Evolutionary conservation across 2,113 vertebrate species (phyloP).

Genomic region (Calyptomena viridis): DNA sequence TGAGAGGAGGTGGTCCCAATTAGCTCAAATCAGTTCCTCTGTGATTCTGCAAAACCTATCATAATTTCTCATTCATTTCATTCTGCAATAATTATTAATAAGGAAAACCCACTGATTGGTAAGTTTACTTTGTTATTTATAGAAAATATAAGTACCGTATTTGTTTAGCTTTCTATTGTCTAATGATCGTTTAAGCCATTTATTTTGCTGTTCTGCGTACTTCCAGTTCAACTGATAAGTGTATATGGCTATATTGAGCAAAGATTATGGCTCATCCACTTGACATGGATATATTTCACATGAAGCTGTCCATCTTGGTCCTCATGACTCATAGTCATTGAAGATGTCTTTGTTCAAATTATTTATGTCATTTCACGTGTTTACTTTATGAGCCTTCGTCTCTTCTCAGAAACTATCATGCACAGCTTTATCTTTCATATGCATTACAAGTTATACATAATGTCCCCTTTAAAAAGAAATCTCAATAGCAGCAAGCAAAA

Average conservation of each 20-base stretch:
- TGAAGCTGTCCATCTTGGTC: background rate
- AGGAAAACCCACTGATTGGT: background rate
- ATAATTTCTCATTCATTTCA: background rate
- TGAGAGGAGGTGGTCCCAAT: background rate
- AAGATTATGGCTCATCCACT: background rate
- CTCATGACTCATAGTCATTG: background rate
- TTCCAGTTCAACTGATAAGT: background rate
- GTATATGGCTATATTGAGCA: background rate
- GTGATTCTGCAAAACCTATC: background rate
- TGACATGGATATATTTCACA: background rate
- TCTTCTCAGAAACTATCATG: background rate
- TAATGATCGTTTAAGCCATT: background rate
- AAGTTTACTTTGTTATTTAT: conserved; percentile 20
- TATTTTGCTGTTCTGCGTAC: background rate
- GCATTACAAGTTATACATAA: background rate
- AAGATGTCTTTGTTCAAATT: conserved; percentile 18
- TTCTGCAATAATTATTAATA: conserved; percentile 4
- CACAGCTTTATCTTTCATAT: background rate
- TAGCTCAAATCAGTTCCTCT: background rate
- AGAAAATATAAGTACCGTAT: background rate
- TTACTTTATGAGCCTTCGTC: background rate
- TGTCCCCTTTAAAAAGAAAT: background rate
- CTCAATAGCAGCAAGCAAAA: background rate
- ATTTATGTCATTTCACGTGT: background rate
- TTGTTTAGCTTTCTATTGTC: conserved; percentile 24